Conservation (phyloP, 2,888 invertebrate genomes). For the Stenichneumon culpator region DNA sequence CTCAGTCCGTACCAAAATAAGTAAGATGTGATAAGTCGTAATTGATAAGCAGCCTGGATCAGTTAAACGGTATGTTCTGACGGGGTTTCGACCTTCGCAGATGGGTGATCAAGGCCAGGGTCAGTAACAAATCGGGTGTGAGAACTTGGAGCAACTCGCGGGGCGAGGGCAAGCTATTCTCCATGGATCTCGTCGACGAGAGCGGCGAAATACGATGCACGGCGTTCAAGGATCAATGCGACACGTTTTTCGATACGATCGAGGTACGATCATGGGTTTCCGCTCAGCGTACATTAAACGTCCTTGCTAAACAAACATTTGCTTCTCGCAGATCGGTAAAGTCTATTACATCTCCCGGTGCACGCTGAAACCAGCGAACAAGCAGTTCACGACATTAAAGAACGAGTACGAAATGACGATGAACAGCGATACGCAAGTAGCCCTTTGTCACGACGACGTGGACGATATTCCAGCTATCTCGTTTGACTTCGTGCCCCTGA, state of each 20-base stretch:
- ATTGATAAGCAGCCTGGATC: background rate
- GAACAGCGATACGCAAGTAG: constrained; percentile 89
- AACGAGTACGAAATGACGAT: constrained; percentile 99
- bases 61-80: background rate
- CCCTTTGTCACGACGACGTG: constrained; percentile 84
- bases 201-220: constrained; percentile 97
- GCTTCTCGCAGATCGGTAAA: constrained; percentile 89
- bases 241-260: constrained; percentile 95
- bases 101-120: constrained; percentile 97
- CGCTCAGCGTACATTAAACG: background rate
- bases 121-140: constrained; percentile 92
- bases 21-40: constrained; percentile 83
- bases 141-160: constrained; percentile 96
- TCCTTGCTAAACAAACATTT: background rate
- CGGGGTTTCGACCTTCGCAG: constrained; percentile 82
- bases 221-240: constrained; percentile 94
- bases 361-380: constrained; percentile 96
- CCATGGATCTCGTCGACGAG: constrained; percentile 96
- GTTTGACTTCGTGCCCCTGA: constrained; percentile 86
- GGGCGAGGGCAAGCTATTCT: constrained; percentile 97
- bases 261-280: constrained; percentile 87
- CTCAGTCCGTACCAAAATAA: constrained; percentile 98
- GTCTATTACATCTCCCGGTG: constrained; percentile 96
- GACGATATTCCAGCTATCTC: constrained; percentile 91
- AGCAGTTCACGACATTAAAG: constrained; percentile 92